Conservation (phyloP, 2,797 vertebrate genomes). For the Serranus cabrilla region DNA sequence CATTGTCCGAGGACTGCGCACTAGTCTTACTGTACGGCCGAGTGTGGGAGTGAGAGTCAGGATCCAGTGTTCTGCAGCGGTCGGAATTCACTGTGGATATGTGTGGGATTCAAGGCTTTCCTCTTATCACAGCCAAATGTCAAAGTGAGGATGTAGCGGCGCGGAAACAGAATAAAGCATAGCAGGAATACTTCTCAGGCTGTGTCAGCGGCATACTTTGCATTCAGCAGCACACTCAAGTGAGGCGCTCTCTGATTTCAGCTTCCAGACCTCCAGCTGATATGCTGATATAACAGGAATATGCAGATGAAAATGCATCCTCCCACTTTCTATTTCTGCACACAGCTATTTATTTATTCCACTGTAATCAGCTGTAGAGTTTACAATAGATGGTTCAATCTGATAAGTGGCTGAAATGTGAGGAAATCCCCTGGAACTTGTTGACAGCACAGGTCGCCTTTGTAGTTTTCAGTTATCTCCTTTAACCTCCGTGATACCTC, state of each 20-base stretch:
- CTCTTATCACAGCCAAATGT: constrained; percentile 88
- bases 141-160: constrained; percentile 84
- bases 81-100: constrained; percentile 83
- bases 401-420: constrained; percentile 39
- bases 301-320: constrained; percentile 25
- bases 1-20: constrained; percentile 72
- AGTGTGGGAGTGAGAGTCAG: constrained; percentile 82
- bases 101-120: constrained; percentile 87
- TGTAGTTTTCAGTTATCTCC: constrained; percentile 62
- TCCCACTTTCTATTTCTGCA: constrained; percentile 19
- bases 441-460: constrained; percentile 52
- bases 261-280: constrained; percentile 67
- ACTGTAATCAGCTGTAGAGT: constrained; percentile 11
- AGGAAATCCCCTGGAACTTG: constrained; percentile 53
- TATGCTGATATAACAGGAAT: constrained; percentile 43
- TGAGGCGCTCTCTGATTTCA: constrained; percentile 54
- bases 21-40: constrained; percentile 64
- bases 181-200: constrained; percentile 81
- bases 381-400: constrained; percentile 21
- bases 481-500: constrained; percentile 47
- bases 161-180: constrained; percentile 85
- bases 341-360: too few relatives aligned
- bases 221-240: constrained; percentile 70
- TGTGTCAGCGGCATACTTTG: constrained; percentile 75
- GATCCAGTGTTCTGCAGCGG: constrained; percentile 78